Evolutionary conservation across 1,140 invertebrate genomes (phyloP), one percentile per base, ranked within the genome.

Genomic region (Lycorma delicatula): DNA sequence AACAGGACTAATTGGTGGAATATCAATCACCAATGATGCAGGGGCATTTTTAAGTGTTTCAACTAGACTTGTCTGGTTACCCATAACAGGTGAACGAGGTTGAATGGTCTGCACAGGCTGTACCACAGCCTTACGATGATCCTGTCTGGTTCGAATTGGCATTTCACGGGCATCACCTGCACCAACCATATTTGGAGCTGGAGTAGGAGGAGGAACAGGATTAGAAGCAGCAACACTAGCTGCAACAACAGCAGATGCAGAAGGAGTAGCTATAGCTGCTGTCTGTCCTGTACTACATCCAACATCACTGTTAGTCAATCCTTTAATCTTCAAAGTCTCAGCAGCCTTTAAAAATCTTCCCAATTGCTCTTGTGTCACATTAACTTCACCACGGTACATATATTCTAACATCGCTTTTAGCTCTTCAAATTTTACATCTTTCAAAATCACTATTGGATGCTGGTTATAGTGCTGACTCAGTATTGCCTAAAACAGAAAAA

Each of bases 341-440:
- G 91, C 92, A 38, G 91, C 89, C 71, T 92, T 92, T 29, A 95
- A 73, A 63, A 95, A 76, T n/a, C 89, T 86, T 52, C 87, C 85
- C 67, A 95, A 76, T 74, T 93, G 89, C 74, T 93, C 89, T 74
- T 93, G 90, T 60, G 86, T 87, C 70, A 95, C 91, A 75, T 93
- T 93, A 16, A 94, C 91, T 79, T 94, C 91, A 46, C 92, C 92
- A 65, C 87, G 81, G 74, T 94, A 95, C 89, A 94, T 94, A 66
- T 93, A 93, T 70, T 92, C 89, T 81, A 93, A 87, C 82, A 94
- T 90, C 58, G 89, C 89, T 76, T 89, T 85, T 58, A 94, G 73
- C 75, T 93, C 88, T 74, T 87, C 83, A 75, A 88, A 93, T 73
- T 89, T 90, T 13, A 94, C 87, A 80, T 93, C 89, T 76, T 91